Evolutionary conservation across 1,140 invertebrate genomes (phyloP).

Genomic region (Sitobion miscanthi): DNA sequence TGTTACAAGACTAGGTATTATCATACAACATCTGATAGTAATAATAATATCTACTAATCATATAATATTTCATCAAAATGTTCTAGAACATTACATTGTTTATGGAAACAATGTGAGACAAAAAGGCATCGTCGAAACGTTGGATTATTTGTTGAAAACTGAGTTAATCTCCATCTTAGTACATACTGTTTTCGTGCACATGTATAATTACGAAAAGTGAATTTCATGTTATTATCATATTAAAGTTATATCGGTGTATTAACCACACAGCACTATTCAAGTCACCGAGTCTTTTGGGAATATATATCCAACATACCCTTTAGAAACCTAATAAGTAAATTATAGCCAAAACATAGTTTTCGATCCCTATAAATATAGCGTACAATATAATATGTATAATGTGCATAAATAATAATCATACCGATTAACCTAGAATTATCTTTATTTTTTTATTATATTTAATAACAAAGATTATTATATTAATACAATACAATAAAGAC

Average conservation of each 20-base stretch:
- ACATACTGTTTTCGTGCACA: neutral
- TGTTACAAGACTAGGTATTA: neutral
- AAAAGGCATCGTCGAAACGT: neutral
- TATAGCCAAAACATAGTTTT: neutral
- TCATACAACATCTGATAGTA: neutral
- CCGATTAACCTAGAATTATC: neutral
- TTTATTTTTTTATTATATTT: neutral
- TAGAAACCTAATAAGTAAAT: neutral
- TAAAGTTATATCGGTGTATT: neutral
- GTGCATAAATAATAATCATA: neutral
- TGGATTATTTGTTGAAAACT: slow-evolving; percentile 2
- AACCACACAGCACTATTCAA: neutral
- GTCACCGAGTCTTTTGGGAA: neutral
- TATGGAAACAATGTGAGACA: neutral
- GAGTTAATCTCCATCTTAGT: neutral
- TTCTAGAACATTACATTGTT: neutral
- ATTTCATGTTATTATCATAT: neutral
- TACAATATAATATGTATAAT: neutral
- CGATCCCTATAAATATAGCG: neutral
- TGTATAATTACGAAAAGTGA: slow-evolving; percentile 6
- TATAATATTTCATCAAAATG: neutral
- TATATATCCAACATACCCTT: no score
- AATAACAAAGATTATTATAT: neutral
- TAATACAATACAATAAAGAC: neutral
- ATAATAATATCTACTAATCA: neutral